Evolutionary conservation across 2,113 vertebrate species (phyloP).

Genomic region (Aphyosemion australe): DNA sequence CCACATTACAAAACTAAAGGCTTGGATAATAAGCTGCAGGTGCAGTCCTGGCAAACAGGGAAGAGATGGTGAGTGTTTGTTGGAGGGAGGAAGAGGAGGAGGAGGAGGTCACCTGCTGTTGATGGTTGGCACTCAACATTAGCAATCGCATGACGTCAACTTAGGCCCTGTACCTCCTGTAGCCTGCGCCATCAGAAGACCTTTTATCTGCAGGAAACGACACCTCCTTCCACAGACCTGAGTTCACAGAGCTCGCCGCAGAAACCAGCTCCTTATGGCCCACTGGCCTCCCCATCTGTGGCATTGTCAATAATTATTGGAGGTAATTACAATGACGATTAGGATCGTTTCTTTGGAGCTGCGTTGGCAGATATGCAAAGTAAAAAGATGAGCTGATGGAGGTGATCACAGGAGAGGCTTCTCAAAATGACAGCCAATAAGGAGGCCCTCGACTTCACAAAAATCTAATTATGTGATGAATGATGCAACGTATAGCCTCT

Average conservation of each 20-base stretch:
- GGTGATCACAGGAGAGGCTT: slow-evolving; percentile 41
- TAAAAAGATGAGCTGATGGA: slow-evolving; percentile 40
- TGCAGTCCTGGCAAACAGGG: slow-evolving; percentile 76
- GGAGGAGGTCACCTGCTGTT: slow-evolving; percentile 66
- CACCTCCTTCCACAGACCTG: slow-evolving; percentile 15
- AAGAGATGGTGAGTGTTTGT: slow-evolving; percentile 43
- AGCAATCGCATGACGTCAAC: slow-evolving; percentile 56
- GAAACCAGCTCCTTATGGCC: slow-evolving; percentile 24
- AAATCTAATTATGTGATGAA: slow-evolving; percentile 73
- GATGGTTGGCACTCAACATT: slow-evolving; percentile 62
- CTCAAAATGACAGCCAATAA: slow-evolving; percentile 69
- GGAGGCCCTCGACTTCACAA: slow-evolving; percentile 63
- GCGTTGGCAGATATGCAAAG: slow-evolving; percentile 63
- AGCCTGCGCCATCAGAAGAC: not conserved
- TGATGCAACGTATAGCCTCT: slow-evolving; percentile 57
- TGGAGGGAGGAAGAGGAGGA: not conserved
- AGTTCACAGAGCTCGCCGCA: slow-evolving; percentile 20
- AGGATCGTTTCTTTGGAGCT: slow-evolving; percentile 69
- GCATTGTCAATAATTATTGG: slow-evolving; percentile 68
- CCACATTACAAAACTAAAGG: slow-evolving; percentile 82
- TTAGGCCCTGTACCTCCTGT: slow-evolving; percentile 22
- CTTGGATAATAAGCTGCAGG: slow-evolving; percentile 88
- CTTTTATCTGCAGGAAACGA: slow-evolving; percentile 16
- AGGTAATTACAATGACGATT: slow-evolving; percentile 69
- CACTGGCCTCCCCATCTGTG: slow-evolving; percentile 18